Percentiles rank a stretch among this genome's conserved stretches.
phyloP scores from a whole-genome alignment of 2,113 vertebrate species.

The Clupea harengus region DNA sequence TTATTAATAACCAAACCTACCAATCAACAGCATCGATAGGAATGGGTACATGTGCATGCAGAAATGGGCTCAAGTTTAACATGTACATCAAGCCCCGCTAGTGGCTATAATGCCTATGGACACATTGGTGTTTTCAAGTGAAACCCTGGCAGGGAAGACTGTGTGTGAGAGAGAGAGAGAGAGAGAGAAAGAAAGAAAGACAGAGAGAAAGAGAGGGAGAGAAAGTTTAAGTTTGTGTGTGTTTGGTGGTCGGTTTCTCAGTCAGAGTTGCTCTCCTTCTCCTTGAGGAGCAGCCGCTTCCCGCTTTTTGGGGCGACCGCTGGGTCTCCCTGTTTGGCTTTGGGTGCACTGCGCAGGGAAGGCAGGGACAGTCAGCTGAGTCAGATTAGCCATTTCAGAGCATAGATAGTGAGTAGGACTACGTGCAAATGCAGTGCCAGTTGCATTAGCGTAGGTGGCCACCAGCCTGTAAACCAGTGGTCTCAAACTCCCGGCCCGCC shows the following conservation, averaged over 20 bases:
- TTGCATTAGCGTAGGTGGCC: no score
- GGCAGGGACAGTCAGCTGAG: neutral
- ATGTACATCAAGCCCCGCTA: neutral
- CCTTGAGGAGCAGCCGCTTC: constrained; percentile 67
- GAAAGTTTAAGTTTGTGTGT: neutral
- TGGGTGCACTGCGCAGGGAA: neutral
- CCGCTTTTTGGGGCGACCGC: constrained; percentile 50
- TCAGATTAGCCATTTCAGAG: neutral
- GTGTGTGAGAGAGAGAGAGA: neutral
- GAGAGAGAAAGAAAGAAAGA: no score
- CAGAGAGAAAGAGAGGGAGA: no score
- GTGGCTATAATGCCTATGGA: neutral
- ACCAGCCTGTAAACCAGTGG: no score
- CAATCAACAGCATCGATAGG: no score
- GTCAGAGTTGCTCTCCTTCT: constrained; percentile 66
- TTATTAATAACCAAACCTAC: no score
- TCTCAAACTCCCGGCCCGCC: no score
- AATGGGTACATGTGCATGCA: no score
- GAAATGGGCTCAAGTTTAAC: no score
- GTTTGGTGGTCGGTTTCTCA: constrained; percentile 40
- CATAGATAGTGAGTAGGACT: no score
- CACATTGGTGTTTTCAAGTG: no score
- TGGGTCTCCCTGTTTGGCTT: neutral
- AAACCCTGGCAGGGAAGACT: neutral
- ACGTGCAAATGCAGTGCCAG: no score